Evolutionary conservation across 2,797 vertebrate species (phyloP).

Genomic region (Lepus oiostolus): DNA sequence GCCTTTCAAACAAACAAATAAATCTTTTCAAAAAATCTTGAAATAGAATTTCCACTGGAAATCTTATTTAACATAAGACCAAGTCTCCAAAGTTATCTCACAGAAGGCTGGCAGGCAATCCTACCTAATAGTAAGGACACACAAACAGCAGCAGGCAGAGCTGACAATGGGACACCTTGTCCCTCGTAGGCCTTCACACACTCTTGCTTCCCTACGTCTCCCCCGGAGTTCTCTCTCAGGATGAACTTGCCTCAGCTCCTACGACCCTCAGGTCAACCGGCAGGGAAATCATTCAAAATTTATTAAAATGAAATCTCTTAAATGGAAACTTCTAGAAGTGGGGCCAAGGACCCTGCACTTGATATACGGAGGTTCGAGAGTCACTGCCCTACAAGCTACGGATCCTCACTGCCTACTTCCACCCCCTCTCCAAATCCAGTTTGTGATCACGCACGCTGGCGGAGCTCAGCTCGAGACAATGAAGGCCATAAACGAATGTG

Average conservation of each 20-base stretch:
- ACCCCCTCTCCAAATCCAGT: background rate
- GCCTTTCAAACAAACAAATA: no score
- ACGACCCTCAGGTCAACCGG: background rate
- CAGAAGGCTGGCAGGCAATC: background rate
- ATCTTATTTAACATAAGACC: background rate
- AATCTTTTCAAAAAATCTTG: background rate
- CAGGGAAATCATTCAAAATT: background rate
- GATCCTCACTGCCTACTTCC: background rate
- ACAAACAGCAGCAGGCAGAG: background rate
- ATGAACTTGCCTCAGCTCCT: background rate
- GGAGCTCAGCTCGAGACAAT: background rate
- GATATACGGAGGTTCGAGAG: background rate
- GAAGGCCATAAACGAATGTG: background rate
- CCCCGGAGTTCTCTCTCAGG: background rate
- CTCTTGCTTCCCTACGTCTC: background rate
- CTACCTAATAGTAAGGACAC: background rate
- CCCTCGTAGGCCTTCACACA: background rate
- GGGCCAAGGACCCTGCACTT: background rate
- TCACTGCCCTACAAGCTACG: background rate
- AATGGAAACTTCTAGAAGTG: conserved; percentile 1
- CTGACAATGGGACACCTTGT: background rate
- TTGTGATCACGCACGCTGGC: background rate
- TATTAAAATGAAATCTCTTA: conserved; percentile 1
- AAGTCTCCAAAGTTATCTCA: background rate
- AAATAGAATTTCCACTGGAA: conserved; percentile 49